Evolutionary conservation across 2,888 invertebrate genomes (phyloP).

Genomic region (Polydesmus complanatus): DNA sequence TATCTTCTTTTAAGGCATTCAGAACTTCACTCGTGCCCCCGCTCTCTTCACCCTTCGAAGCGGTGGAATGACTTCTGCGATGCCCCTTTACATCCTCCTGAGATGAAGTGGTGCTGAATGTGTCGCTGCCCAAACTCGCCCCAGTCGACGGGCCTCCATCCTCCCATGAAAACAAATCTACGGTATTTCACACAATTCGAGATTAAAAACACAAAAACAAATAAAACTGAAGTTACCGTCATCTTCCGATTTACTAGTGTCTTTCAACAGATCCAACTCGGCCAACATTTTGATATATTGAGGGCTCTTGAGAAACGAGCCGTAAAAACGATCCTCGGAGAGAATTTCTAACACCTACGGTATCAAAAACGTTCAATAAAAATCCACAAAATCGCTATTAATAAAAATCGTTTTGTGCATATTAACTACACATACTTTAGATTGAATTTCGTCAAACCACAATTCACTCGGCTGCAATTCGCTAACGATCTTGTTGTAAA

Average conservation of each 20-base stretch:
- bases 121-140: slow-evolving; percentile 4
- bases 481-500: slow-evolving; percentile 47
- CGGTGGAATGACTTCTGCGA: background rate
- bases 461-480: slow-evolving; percentile 49
- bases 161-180: slow-evolving; percentile 15
- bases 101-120: slow-evolving; percentile 12
- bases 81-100: slow-evolving; percentile 3
- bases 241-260: slow-evolving; percentile 25
- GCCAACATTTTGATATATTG: slow-evolving; percentile 55
- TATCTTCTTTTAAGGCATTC: background rate
- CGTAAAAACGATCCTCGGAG: slow-evolving; percentile 45
- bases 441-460: slow-evolving; percentile 74
- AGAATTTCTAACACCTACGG: slow-evolving; percentile 26
- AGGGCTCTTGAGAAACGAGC: slow-evolving; percentile 49
- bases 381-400: background rate
- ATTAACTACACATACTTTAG: slow-evolving; percentile 23
- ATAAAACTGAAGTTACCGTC: slow-evolving; percentile 12
- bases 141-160: slow-evolving; percentile 6
- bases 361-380: background rate
- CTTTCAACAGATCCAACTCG: slow-evolving; percentile 53
- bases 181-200: too few species aligned
- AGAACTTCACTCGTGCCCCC: too few species aligned
- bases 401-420: too few species aligned
- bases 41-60: background rate
- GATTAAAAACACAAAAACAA: background rate